These are phyloP conservation scores for Pardalotus punctatus DNA, from an alignment of 2,113 vertebrate species.

Conservation along the genomic window DNA sequence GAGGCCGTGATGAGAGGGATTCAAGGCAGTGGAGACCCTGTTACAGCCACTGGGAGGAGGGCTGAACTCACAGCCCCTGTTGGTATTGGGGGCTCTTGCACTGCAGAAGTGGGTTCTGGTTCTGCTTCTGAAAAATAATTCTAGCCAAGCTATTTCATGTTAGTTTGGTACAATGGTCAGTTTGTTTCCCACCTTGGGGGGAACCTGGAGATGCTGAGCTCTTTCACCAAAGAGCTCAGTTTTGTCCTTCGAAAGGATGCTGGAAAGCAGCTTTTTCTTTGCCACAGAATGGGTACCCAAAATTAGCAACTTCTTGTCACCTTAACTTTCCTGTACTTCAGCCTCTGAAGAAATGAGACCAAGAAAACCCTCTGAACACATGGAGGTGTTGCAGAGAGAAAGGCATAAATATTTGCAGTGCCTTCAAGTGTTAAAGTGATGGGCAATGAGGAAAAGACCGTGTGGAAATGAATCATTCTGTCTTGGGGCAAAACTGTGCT, in stretches of 20 bases:
- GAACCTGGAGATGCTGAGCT: not conserved
- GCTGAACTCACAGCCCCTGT: not conserved
- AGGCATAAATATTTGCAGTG: not conserved
- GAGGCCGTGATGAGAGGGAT: not conserved
- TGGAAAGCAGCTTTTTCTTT: not conserved
- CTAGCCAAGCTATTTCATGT: not conserved
- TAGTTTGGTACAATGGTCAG: not conserved
- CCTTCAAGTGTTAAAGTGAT: not conserved
- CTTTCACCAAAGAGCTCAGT: not conserved
- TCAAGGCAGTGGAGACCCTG: not conserved
- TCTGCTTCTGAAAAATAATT: not conserved
- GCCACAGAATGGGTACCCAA: not conserved
- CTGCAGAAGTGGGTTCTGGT: not conserved
- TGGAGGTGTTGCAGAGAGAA: not conserved
- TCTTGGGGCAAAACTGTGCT: not conserved
- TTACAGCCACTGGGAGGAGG: fast-evolving
- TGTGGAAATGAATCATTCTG: not conserved
- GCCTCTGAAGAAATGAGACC: not conserved
- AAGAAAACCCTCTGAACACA: not conserved
- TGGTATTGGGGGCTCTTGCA: not conserved
- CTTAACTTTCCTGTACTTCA: not conserved
- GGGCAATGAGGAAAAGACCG: not conserved
- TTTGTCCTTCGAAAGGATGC: not conserved
- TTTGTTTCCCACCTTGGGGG: not conserved
- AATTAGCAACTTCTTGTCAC: not conserved